Conservation (phyloP, 30 jellyfish, hydroid and myxozoan genomes). For the Aurelia coerulea region DNA sequence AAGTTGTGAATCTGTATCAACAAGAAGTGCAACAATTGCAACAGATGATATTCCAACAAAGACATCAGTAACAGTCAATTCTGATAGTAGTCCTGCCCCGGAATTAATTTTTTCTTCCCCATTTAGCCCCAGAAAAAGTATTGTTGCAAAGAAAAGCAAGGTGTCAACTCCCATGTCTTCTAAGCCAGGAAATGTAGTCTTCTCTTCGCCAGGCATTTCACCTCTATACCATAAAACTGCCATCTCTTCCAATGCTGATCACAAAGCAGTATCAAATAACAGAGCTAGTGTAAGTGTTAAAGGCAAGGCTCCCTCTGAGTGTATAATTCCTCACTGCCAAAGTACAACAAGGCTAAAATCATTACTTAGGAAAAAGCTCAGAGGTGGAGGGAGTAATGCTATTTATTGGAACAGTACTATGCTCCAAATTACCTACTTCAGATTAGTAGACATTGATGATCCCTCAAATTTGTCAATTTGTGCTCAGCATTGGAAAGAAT, state of each 20-base stretch:
- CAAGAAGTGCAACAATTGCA: no score
- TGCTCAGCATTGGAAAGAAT: constrained; percentile 8
- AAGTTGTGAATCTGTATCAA: no score
- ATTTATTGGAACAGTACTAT: neutral
- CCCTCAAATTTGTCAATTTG: constrained; percentile 17
- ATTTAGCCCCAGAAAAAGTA: neutral
- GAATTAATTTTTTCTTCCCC: neutral
- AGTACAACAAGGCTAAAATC: no score
- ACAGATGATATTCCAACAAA: no score
- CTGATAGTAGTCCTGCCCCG: neutral
- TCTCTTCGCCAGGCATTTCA: constrained; percentile 18
- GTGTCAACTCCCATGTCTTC: constrained; percentile 17
- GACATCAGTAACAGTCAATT: constrained; percentile 46
- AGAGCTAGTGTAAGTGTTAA: no score
- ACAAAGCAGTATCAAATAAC: neutral
- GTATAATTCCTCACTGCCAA: no score
- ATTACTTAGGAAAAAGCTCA: no score
- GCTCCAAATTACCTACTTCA: constrained; percentile 8
- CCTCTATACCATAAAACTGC: neutral
- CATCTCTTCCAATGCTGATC: neutral
- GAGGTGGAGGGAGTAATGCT: no score
- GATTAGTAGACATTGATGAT: neutral
- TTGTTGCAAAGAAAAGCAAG: constrained; percentile 6
- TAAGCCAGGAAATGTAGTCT: constrained; percentile 4
- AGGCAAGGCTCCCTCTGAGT: no score